Conservation (phyloP, 1,140 invertebrate species). For the Caenorhabditis brenneri region DNA sequence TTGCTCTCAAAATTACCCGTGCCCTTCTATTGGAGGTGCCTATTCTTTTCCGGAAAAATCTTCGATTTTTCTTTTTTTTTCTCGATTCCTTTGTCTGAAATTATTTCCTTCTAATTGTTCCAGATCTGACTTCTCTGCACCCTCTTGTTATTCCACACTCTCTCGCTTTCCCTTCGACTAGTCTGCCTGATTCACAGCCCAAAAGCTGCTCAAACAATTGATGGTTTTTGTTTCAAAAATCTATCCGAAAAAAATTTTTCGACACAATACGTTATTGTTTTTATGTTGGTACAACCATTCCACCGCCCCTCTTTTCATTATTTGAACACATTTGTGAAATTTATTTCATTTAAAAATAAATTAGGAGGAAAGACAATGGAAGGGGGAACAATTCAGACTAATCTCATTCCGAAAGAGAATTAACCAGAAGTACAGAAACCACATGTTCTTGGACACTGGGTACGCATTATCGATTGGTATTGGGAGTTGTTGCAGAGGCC, state of each 20-base stretch:
- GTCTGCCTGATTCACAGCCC: background rate
- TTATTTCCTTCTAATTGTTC: no score
- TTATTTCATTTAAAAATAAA: background rate
- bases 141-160: background rate
- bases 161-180: background rate
- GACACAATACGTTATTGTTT: slow-evolving; percentile 33
- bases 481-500: slow-evolving; percentile 26
- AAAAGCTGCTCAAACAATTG: slow-evolving; percentile 13
- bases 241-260: background rate
- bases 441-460: slow-evolving; percentile 27
- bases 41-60: background rate
- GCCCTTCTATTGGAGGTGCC: no score
- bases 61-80: background rate
- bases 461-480: slow-evolving; percentile 9
- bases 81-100: background rate
- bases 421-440: slow-evolving; percentile 18
- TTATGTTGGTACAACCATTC: slow-evolving; percentile 36
- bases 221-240: slow-evolving; percentile 23
- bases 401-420: background rate
- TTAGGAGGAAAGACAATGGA: background rate
- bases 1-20: no score
- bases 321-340: slow-evolving; percentile 31
- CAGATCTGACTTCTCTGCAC: background rate
- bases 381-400: background rate
- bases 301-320: background rate